These are phyloP conservation scores for Cardiocondyla obscurior DNA, from an alignment of 1,140 invertebrate genomes.

Conservation along the genomic window DNA sequence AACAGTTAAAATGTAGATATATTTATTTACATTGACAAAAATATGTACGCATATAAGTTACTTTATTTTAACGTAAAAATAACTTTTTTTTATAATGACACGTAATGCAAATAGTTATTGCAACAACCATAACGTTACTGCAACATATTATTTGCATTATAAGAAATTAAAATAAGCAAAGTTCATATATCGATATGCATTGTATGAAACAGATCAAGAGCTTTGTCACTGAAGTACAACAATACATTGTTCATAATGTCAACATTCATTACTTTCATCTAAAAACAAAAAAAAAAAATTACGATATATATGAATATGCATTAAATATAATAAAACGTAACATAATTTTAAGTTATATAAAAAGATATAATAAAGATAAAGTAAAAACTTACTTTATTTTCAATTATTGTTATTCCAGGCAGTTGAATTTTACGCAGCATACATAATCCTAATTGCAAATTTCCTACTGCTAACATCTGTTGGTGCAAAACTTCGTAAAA, in stretches of 20 bases:
- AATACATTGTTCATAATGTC: slow-evolving; percentile 71
- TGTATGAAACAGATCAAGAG: slow-evolving; percentile 68
- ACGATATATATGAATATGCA: background rate
- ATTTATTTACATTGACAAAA: background rate
- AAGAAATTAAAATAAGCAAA: background rate
- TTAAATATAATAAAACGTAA: background rate
- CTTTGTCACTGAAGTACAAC: slow-evolving; percentile 75
- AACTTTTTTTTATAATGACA: background rate
- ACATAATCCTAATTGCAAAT: slow-evolving; percentile 73
- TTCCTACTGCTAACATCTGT: slow-evolving; percentile 65
- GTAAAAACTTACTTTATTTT: slow-evolving; percentile 69
- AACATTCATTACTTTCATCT: slow-evolving; percentile 74
- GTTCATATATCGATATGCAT: slow-evolving; percentile 36
- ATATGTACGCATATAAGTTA: too few species aligned
- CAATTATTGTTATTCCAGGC: slow-evolving; percentile 71
- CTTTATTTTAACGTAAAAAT: background rate
- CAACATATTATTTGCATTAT: background rate
- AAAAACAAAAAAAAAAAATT: slow-evolving; percentile 56
- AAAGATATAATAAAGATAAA: background rate
- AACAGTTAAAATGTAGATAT: background rate
- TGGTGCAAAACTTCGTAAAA: slow-evolving; percentile 71
- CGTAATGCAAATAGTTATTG: background rate
- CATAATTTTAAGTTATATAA: background rate
- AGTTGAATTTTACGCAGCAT: slow-evolving; percentile 71
- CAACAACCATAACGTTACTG: background rate